These are phyloP conservation scores for Mastomys natalensis DNA, from an alignment of 2,113 vertebrate species.

Conservation along the genomic window DNA sequence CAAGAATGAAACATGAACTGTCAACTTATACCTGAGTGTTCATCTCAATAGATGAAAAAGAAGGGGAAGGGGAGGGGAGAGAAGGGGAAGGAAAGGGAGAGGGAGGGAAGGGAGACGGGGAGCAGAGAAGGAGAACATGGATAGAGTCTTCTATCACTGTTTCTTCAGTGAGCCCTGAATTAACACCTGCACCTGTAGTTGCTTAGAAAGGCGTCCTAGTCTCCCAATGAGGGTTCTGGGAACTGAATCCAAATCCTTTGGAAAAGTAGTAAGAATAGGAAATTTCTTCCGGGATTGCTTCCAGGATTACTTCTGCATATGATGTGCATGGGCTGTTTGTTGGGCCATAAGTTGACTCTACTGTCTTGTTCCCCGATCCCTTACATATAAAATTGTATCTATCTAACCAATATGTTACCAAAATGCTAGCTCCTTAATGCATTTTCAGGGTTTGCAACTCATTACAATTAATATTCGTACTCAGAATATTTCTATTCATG, in stretches of 20 bases:
- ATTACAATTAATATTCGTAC: slow-evolving; percentile 83
- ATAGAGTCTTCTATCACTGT: neutral
- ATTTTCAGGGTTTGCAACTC: slow-evolving; percentile 85
- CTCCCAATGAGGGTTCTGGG: neutral
- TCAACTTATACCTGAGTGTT: neutral
- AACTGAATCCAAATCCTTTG: neutral
- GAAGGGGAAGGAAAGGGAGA: too few relatives aligned
- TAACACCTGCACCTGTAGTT: neutral
- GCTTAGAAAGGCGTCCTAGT: neutral
- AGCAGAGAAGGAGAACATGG: neutral
- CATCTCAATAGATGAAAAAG: neutral
- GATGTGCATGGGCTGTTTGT: slow-evolving; percentile 88
- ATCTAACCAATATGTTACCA: slow-evolving; percentile 76
- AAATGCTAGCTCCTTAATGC: slow-evolving; percentile 83
- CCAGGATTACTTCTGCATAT: slow-evolving; percentile 90
- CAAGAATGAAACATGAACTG: neutral
- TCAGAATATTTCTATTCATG: slow-evolving; percentile 83
- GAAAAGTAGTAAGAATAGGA: neutral
- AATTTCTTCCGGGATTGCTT: slow-evolving; percentile 77
- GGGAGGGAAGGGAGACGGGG: too few relatives aligned
- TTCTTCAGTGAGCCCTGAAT: neutral
- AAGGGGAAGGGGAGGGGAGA: too few relatives aligned
- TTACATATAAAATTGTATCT: slow-evolving; percentile 87
- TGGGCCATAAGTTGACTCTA: slow-evolving; percentile 89
- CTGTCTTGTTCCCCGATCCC: slow-evolving; percentile 90